Evolutionary conservation across 1,140 invertebrate species (phyloP).

Genomic region (Mamestra configurata): DNA sequence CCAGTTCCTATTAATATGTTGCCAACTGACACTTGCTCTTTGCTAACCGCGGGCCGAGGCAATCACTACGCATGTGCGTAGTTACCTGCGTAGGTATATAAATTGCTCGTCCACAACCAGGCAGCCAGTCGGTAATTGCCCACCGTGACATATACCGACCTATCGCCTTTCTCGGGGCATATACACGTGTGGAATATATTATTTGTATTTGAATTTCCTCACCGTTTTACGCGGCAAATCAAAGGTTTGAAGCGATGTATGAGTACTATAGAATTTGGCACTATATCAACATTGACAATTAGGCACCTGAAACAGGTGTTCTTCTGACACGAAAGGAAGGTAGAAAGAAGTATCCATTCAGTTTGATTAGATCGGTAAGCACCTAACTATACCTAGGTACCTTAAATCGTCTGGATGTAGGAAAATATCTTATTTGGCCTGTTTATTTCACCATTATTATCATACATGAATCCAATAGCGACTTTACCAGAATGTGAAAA

Average conservation of each 20-base stretch:
- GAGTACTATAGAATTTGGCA: too few relatives aligned
- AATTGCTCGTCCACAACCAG: conserved; percentile 14
- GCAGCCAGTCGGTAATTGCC: conserved; percentile 32
- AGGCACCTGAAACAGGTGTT: too few relatives aligned
- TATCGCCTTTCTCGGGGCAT: conserved; percentile 35
- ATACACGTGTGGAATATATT: conserved; percentile 38
- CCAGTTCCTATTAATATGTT: background rate
- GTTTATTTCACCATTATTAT: too few relatives aligned
- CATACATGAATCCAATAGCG: too few relatives aligned
- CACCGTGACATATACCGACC: conserved; percentile 30
- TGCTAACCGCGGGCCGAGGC: background rate
- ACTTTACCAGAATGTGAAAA: too few relatives aligned
- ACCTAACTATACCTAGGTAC: too few relatives aligned
- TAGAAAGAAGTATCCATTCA: too few relatives aligned
- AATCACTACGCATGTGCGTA: background rate
- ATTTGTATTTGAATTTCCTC: conserved; percentile 9
- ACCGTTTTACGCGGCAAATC: background rate
- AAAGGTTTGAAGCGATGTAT: background rate
- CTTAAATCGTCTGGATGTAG: too few relatives aligned
- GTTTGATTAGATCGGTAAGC: too few relatives aligned
- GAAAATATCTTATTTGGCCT: too few relatives aligned
- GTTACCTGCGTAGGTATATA: background rate
- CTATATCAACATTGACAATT: too few relatives aligned
- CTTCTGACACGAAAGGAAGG: too few relatives aligned
- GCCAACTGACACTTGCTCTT: conserved; percentile 11